phyloP scores from a whole-genome alignment of 2,113 vertebrate genomes.

The Corydoras sp. region DNA sequence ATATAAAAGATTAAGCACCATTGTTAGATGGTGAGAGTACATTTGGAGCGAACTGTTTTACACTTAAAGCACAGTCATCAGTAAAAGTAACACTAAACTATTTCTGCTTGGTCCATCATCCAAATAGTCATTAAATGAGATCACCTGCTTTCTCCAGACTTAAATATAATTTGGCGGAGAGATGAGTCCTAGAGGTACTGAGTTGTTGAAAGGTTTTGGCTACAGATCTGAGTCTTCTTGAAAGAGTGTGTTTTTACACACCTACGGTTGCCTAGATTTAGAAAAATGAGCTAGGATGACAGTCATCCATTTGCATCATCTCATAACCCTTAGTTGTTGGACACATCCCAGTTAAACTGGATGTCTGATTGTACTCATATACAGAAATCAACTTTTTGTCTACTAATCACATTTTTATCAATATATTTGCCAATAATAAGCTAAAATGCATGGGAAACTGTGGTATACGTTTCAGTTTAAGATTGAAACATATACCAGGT shows the following conservation, averaged over 20 bases:
- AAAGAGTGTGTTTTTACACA: slow-evolving; percentile 31
- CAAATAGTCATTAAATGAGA: slow-evolving; percentile 1
- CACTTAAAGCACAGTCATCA: neutral
- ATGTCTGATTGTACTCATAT: neutral
- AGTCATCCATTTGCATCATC: slow-evolving; percentile 14
- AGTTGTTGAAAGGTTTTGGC: slow-evolving; percentile 27
- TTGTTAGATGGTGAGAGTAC: neutral
- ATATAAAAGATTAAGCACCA: neutral
- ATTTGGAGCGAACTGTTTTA: neutral
- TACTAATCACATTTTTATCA: too few relatives aligned
- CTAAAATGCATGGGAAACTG: too few relatives aligned
- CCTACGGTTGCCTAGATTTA: slow-evolving; percentile 22
- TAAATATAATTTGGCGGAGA: slow-evolving; percentile 11
- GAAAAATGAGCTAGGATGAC: slow-evolving; percentile 10
- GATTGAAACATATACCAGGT: too few relatives aligned
- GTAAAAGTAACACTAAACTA: slow-evolving; percentile 1
- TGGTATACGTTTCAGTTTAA: too few relatives aligned
- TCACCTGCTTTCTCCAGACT: slow-evolving; percentile 6
- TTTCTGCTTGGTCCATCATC: slow-evolving; percentile 12
- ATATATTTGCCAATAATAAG: too few relatives aligned
- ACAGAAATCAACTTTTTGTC: too few relatives aligned
- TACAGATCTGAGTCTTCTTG: slow-evolving; percentile 13
- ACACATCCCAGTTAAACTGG: neutral
- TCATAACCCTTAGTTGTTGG: slow-evolving; percentile 2
- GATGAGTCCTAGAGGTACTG: slow-evolving; percentile 7